Conservation (phyloP, 2,113 vertebrate species). For the Pholis gunnellus region DNA sequence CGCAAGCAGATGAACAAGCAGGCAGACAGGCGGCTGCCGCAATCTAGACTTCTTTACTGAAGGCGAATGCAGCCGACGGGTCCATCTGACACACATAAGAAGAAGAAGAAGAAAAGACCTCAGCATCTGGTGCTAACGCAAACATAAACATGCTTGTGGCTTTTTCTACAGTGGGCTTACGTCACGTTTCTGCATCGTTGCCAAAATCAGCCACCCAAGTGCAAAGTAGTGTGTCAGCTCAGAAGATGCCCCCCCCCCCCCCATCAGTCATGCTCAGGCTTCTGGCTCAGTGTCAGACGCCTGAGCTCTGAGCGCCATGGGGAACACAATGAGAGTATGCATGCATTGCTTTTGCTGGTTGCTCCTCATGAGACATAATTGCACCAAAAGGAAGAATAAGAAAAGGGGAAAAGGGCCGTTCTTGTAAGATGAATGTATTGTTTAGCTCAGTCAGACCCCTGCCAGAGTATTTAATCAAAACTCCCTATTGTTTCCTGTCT, state of each 20-base stretch:
- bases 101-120: too few species aligned
- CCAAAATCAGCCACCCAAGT: constrained; percentile 33
- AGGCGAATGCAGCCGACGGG: not conserved
- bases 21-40: not conserved
- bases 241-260: constrained; percentile 5
- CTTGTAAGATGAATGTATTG: not conserved
- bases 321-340: not conserved
- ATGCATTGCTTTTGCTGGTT: not conserved
- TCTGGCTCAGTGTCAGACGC: constrained; percentile 20
- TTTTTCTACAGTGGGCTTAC: not conserved
- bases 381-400: not conserved
- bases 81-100: not conserved
- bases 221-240: constrained; percentile 43
- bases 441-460: not conserved
- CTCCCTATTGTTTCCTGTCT: not conserved
- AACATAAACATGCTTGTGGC: not conserved
- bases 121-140: not conserved
- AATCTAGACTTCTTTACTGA: not conserved
- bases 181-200: not conserved
- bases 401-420: not conserved
- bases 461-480: not conserved
- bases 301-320: not conserved
- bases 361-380: not conserved
- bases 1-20: too few species aligned
- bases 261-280: constrained; percentile 39